phyloP scores from a whole-genome alignment of 2,797 vertebrate species.

The Helarctos malayanus region DNA sequence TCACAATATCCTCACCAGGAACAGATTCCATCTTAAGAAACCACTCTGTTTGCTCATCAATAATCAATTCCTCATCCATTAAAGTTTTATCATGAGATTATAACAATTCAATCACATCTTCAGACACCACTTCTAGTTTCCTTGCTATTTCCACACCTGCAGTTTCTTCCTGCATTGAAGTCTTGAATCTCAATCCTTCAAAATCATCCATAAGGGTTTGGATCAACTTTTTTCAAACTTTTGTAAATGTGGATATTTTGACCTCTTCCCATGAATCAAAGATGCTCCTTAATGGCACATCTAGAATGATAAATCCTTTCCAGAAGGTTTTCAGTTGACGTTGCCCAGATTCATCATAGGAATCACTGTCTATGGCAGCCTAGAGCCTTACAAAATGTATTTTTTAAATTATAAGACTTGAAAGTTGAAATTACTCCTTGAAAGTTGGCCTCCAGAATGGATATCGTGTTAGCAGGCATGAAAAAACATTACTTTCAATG shows the following conservation, averaged over 20 bases:
- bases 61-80: background rate
- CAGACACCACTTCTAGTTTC: background rate
- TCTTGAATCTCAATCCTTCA: background rate
- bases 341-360: background rate
- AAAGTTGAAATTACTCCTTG: background rate
- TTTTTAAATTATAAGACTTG: background rate
- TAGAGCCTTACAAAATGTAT: background rate
- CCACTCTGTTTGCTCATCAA: background rate
- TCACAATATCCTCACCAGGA: background rate
- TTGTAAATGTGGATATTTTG: background rate
- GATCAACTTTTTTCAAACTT: background rate
- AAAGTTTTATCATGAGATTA: background rate
- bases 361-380: background rate
- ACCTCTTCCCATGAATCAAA: background rate
- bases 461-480: background rate
- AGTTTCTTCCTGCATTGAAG: background rate
- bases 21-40: background rate
- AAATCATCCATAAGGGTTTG: background rate
- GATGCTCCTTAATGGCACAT: background rate
- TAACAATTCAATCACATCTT: background rate
- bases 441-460: background rate
- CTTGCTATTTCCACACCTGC: background rate
- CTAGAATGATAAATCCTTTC: background rate
- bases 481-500: background rate
- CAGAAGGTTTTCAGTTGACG: background rate